Conservation (phyloP, 2,888 invertebrate species). For the Buathra laborator region DNA sequence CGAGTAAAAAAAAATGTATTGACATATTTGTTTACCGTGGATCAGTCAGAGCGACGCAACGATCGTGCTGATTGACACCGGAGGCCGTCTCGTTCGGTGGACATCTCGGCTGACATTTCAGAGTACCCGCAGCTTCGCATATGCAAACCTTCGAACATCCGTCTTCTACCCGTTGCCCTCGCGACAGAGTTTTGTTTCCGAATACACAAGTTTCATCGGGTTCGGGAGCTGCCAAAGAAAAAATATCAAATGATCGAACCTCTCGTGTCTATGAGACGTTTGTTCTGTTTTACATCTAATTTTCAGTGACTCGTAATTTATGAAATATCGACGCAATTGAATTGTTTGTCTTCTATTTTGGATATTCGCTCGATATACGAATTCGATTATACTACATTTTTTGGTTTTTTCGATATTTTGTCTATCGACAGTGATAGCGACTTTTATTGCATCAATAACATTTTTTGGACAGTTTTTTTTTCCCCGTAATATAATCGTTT, state of each 20-base stretch:
- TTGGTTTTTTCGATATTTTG: no score
- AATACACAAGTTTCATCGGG: constrained; percentile 88
- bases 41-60: constrained; percentile 93
- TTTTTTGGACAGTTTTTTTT: constrained; percentile 18
- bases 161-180: constrained; percentile 91
- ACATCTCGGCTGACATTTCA: constrained; percentile 91
- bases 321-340: no score
- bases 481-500: neutral
- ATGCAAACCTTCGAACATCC: constrained; percentile 93
- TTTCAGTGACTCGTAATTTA: neutral
- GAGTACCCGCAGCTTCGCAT: constrained; percentile 90
- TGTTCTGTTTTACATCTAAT: no score
- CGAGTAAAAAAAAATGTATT: neutral
- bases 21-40: constrained; percentile 85
- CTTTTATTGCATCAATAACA: no score
- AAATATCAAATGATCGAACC: neutral
- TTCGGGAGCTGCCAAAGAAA: constrained; percentile 76
- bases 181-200: constrained; percentile 90
- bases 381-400: no score
- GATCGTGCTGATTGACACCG: constrained; percentile 86
- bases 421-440: no score
- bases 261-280: neutral
- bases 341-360: no score
- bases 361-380: no score
- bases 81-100: constrained; percentile 81